A percentile compares a stretch with the other conserved stretches of the same genome.
Conservation (phyloP, 1,140 invertebrate genomes). For the Drosophila melanica region DNA sequence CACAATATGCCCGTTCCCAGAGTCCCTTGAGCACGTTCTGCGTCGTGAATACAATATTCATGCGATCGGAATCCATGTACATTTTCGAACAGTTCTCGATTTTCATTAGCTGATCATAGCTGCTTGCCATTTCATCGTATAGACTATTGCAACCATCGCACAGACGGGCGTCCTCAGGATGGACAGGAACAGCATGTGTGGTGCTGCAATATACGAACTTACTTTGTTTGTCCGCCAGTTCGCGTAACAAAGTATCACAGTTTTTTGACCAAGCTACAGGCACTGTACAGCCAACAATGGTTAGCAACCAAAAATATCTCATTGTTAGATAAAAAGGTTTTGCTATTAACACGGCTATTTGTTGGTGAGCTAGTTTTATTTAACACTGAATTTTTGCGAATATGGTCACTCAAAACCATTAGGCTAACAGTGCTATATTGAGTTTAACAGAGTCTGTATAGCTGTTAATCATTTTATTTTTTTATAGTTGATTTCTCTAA, state of each 20-base stretch:
- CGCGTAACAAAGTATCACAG: constrained; percentile 18
- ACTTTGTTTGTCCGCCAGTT: constrained; percentile 55
- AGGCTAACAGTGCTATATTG: constrained; percentile 21
- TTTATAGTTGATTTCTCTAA: not conserved
- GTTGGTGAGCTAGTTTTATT: not conserved
- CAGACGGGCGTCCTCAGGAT: constrained; percentile 4
- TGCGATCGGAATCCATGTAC: constrained; percentile 68
- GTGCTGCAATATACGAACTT: constrained; percentile 67
- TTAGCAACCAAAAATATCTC: not conserved
- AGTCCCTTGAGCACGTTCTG: constrained; percentile 55
- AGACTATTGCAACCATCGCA: constrained; percentile 40
- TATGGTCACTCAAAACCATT: constrained; percentile 10
- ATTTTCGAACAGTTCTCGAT: constrained; percentile 51
- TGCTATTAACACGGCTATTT: not conserved
- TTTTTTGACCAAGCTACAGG: not conserved
- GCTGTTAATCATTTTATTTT: not conserved
- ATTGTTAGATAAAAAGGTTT: not conserved
- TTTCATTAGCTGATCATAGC: constrained; percentile 28
- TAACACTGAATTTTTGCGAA: not conserved
- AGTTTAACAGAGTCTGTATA: constrained; percentile 13
- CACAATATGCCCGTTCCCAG: constrained; percentile 69
- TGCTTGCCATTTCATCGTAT: constrained; percentile 3
- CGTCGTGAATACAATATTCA: constrained; percentile 66
- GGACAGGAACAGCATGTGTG: constrained; percentile 58
- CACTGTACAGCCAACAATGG: not conserved